These are phyloP conservation scores for Phoxinus phoxinus DNA, from an alignment of 2,113 vertebrate species.

Conservation along the genomic window DNA sequence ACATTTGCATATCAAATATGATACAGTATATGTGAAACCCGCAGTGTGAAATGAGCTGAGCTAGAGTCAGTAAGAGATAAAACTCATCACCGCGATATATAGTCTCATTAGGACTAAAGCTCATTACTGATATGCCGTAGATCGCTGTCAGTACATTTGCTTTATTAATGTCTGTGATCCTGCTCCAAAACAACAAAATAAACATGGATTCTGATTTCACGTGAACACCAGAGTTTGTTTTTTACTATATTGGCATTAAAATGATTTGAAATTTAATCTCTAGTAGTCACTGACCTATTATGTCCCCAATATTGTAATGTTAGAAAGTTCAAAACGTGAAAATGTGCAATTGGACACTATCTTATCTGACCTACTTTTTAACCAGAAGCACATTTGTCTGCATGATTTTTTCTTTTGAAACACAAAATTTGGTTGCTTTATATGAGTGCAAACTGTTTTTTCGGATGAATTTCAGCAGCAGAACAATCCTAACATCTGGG, in stretches of 20 bases:
- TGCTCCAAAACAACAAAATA: not conserved
- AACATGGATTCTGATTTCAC: not conserved
- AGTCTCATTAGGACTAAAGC: slow-evolving; percentile 15
- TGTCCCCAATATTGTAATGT: not conserved
- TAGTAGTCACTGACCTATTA: not conserved
- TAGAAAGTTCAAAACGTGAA: not conserved
- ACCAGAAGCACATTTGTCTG: not conserved
- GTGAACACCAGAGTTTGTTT: not conserved
- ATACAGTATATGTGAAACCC: not conserved
- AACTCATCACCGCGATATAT: not conserved
- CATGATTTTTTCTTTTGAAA: not conserved
- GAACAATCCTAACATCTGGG: slow-evolving; percentile 7
- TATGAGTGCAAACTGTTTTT: not conserved
- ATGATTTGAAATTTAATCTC: not conserved
- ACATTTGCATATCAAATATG: no score
- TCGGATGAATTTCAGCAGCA: not conserved
- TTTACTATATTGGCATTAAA: not conserved
- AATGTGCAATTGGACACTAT: not conserved
- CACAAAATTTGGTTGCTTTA: not conserved
- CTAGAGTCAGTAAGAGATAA: not conserved
- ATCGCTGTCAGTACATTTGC: slow-evolving; percentile 18
- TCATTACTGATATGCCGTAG: not conserved
- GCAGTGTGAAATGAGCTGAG: no score
- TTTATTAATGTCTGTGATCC: slow-evolving; percentile 13
- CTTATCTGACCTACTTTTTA: not conserved